Evolutionary conservation across 2,888 invertebrate genomes (phyloP), one percentile per base, ranked within the genome.

Genomic region (Phaonia tiefii): DNA sequence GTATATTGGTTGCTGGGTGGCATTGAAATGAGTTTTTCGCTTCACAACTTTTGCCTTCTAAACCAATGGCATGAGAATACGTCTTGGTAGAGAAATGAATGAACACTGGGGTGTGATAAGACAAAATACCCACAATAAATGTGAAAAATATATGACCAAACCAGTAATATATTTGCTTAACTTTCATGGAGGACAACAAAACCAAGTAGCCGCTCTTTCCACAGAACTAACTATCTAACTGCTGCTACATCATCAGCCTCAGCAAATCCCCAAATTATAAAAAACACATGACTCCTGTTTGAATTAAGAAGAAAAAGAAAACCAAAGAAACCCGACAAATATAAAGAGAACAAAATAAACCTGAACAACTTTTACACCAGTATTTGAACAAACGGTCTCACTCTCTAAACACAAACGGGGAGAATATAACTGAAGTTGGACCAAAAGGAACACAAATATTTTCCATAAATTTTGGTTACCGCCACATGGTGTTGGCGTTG

Each of bases 121-220:
- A 88, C 87, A 89, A 89, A 88, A 89, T 89, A 88, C 85, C 86
- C 84, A 83, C 85, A 86, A 87, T 88, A 88, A 89, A 88, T 86
- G 88, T 88, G 86, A 88, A 88, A 88, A 88, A 89, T 89, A 88
- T 89, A 88, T 86, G 86, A 84, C 84, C 87, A 85, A 83, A 86
- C 74, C 56, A 22, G 71, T 51, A 67, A 73, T 58, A 11, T 65
- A 42, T 86, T 56, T 72, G 15, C 56, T 46, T 65, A 51, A 54
- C 58, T 44, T 70, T 15, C 3, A 8, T 25, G 39, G 17, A 20
- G 26, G 26, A 66, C 58, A 10, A 46, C 20, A 54, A 25, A 51
- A 72, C 66, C 49, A 75, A 65, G 8, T 60, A 22, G 42, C 42
- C 49, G 63, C n/a, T 31, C 4, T 8, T 8, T 31, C 22, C 69